Evolutionary conservation across 2,113 vertebrate species (phyloP).

Genomic region (Daboia siamensis): DNA sequence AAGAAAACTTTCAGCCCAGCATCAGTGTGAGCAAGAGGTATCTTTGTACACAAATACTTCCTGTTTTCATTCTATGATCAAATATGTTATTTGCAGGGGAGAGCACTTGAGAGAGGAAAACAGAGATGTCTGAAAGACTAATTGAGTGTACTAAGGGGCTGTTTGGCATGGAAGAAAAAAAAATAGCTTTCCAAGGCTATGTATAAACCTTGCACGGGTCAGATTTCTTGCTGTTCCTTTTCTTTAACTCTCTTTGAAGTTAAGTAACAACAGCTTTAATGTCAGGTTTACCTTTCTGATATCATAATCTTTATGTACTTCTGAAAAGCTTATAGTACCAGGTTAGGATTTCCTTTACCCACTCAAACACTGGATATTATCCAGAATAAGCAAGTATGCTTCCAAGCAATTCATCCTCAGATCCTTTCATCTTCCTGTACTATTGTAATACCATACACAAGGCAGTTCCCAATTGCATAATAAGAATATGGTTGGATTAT

Average conservation of each 20-base stretch:
- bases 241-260: conserved; percentile 76
- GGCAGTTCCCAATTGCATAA: conserved; percentile 53
- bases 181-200: conserved; percentile 67
- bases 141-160: conserved; percentile 81
- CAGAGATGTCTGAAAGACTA: conserved; percentile 78
- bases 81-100: conserved; percentile 84
- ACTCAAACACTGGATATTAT: conserved; percentile 81
- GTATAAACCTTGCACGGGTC: conserved; percentile 67
- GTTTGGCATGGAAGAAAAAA: conserved; percentile 73
- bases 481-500: conserved; percentile 41
- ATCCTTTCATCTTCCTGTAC: conserved; percentile 56
- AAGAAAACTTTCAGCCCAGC: conserved; percentile 62
- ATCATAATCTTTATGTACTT: conserved; percentile 87
- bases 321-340: conserved; percentile 86
- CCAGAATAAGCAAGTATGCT: conserved; percentile 73
- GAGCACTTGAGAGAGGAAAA: conserved; percentile 79
- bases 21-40: conserved; percentile 71
- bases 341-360: conserved; percentile 85
- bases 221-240: conserved; percentile 74
- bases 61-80: conserved; percentile 87
- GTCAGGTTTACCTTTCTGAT: conserved; percentile 91
- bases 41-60: conserved; percentile 89
- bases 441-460: conserved; percentile 56
- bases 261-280: conserved; percentile 78
- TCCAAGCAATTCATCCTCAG: conserved; percentile 63